These are phyloP conservation scores for Sinopyrophorus schimmeli DNA, from an alignment of 2,888 invertebrate genomes.

Conservation along the genomic window DNA sequence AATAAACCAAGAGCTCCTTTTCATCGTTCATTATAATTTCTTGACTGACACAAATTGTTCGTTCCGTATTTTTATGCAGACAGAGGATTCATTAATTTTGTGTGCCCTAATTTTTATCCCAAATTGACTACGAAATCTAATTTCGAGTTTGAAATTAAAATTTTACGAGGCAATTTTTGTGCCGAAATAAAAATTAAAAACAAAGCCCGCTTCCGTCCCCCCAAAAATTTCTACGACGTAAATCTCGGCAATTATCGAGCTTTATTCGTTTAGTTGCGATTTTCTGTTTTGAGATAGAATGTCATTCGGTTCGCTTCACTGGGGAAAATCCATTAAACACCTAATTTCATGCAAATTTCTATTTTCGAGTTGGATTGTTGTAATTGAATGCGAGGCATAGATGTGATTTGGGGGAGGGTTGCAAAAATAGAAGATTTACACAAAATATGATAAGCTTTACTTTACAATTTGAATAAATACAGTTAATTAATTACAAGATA, in stretches of 20 bases:
- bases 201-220: background rate
- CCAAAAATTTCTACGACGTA: no score
- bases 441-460: slow-evolving; percentile 58
- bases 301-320: slow-evolving; percentile 8
- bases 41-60: no score
- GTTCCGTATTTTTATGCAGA: no score
- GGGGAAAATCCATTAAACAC: slow-evolving; percentile 23
- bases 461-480: slow-evolving; percentile 53
- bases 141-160: no score
- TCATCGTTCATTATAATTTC: no score
- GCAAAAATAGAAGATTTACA: slow-evolving; percentile 41
- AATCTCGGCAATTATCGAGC: no score
- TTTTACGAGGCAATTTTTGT: background rate
- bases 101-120: no score
- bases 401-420: background rate
- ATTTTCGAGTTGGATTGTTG: slow-evolving; percentile 12
- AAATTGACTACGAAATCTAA: no score
- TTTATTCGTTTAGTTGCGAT: background rate
- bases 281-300: background rate
- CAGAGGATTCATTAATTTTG: no score
- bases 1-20: no score
- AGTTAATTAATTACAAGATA: slow-evolving; percentile 47
- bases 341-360: slow-evolving; percentile 24
- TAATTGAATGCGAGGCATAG: background rate
- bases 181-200: background rate